phyloP scores from a whole-genome alignment of 2,888 invertebrate species.

The Philereme transversata region DNA sequence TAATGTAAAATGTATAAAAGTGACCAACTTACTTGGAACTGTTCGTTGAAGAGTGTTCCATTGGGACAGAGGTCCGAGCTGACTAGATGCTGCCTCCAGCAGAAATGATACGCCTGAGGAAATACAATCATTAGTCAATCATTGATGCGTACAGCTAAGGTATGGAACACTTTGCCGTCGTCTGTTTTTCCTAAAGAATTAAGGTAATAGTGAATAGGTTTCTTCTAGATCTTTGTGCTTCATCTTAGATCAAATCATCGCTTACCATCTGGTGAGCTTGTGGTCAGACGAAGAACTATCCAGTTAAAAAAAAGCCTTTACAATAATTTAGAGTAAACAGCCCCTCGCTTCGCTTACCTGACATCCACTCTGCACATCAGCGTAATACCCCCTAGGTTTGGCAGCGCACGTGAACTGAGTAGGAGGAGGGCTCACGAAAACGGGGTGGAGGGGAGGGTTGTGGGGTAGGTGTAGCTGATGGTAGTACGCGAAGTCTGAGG shows the following conservation, averaged over 20 bases:
- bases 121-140: neutral
- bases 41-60: conserved; percentile 87
- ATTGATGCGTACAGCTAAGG: too few relatives aligned
- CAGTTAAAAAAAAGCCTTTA: too few relatives aligned
- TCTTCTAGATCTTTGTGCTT: too few relatives aligned
- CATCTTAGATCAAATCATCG: too few relatives aligned
- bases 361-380: conserved; percentile 77
- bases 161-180: too few relatives aligned
- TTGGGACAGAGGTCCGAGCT: conserved; percentile 86
- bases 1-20: neutral
- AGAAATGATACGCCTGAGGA: conserved; percentile 85
- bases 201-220: too few relatives aligned
- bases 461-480: conserved; percentile 83
- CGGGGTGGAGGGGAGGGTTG: conserved; percentile 82
- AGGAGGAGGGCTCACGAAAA: conserved; percentile 62
- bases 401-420: conserved; percentile 75
- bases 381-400: conserved; percentile 70
- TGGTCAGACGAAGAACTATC: too few relatives aligned
- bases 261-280: too few relatives aligned
- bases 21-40: conserved; percentile 77
- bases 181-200: too few relatives aligned
- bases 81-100: conserved; percentile 81
- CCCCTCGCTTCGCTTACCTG: conserved; percentile 64
- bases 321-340: neutral
- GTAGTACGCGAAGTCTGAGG: conserved; percentile 74